Evolutionary conservation across 2,113 vertebrate species (phyloP), one percentile per base, ranked within the genome.

Genomic region (Sclerurus mexicanus): DNA sequence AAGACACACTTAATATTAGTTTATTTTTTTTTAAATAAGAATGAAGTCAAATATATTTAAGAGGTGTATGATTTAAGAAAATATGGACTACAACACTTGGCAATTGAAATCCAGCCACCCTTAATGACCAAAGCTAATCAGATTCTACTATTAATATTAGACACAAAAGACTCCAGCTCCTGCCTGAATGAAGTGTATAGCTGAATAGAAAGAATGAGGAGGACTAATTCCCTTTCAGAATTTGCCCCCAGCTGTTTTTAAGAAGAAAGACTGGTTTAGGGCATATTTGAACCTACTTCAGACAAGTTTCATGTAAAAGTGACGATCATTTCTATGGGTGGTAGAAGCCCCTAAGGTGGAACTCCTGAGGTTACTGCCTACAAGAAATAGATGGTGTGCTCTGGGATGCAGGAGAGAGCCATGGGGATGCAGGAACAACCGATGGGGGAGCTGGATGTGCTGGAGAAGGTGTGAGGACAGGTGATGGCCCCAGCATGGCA

Each of bases 81-180:
- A 75, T 79, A 84, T 6, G 52, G 78, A 81, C 35, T 81, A 55
- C 44, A 64, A 13, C 25, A 64, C 53, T 85, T 62, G 35, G 39
- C 56, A 95, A 66, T 22, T 82, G 77, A 97, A 94, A 93, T 80
- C 79, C 72, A 97, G 91, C 60, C 62, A 97, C 84, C 64, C 56
- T 85, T 92, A 96, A 77, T 74, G 81, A 94, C 55, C 7, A 9
- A 68, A 76, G 78, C 35, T 93, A 95, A 87, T 93, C 73, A 89
- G 92, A 97, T 95, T 97, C 96, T 96, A 87, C 85, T 87, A 73
- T 78, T 90, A 95, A 25, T 79, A 28, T 42, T 42, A 67, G 59
- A 89, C 37, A 97, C 52, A 83, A 96, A 95, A 94, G 52, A 84
- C 55, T 92, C 83, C 93, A 80, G 71, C 52, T 96, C 84, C 60